Conservation (phyloP, 2,888 invertebrate genomes). For the Morpho achilles region DNA sequence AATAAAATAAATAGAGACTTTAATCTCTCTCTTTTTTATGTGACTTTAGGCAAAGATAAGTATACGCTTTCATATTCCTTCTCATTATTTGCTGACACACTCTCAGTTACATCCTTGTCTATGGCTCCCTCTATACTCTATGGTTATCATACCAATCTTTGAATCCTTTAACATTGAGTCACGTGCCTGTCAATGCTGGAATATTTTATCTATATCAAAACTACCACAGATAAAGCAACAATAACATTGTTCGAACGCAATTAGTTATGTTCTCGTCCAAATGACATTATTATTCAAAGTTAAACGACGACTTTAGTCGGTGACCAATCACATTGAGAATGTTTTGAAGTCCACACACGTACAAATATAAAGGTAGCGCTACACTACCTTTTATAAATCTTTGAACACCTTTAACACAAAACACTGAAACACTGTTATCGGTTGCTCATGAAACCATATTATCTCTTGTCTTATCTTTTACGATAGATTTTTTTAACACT, state of each 20-base stretch:
- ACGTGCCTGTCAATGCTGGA: constrained; percentile 1
- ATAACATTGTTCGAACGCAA: constrained; percentile 21
- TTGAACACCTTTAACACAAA: too few species aligned
- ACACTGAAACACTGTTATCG: too few species aligned
- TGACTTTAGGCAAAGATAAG: too few species aligned
- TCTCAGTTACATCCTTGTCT: too few species aligned
- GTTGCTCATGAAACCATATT: too few species aligned
- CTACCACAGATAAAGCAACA: constrained; percentile 20
- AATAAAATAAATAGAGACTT: too few species aligned
- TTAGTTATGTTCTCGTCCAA: constrained; percentile 34
- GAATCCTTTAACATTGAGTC: constrained; percentile 9
- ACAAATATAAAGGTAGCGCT: constrained; percentile 1
- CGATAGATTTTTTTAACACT: too few species aligned
- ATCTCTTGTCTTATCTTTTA: too few species aligned
- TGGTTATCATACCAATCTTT: not conserved
- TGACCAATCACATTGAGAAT: constrained; percentile 34
- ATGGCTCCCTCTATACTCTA: too few species aligned
- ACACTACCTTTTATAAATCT: not conserved
- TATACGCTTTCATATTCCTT: too few species aligned
- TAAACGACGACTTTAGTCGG: constrained; percentile 37
- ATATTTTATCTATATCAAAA: constrained; percentile 15
- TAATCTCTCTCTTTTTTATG: too few species aligned
- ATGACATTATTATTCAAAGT: constrained; percentile 36
- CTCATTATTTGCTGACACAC: too few species aligned
- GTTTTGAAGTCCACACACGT: constrained; percentile 11